Conservation (phyloP, 1,140 invertebrate genomes). For the Linepithema humile region DNA sequence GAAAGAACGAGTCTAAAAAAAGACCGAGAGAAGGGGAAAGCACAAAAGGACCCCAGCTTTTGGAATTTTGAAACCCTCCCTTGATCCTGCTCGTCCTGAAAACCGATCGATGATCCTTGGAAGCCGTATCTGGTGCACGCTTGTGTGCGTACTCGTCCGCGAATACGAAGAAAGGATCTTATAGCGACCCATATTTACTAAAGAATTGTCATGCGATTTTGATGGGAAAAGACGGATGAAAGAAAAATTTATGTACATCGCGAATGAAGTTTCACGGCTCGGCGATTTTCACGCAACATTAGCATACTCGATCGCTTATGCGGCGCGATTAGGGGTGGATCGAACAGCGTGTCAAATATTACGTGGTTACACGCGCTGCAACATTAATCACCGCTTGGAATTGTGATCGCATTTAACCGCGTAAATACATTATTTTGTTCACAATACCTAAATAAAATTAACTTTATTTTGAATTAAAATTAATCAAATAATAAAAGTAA, state of each 20-base stretch:
- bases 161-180: no score
- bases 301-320: constrained; percentile 67
- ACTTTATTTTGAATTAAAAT: no score
- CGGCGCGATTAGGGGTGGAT: constrained; percentile 55
- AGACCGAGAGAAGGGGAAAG: not conserved
- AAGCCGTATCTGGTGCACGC: constrained; percentile 3
- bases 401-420: not conserved
- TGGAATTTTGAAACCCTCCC: constrained; percentile 71
- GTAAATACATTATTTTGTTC: not conserved
- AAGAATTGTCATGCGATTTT: not conserved
- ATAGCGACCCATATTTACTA: not conserved
- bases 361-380: not conserved
- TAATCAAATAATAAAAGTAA: not conserved
- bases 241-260: not conserved
- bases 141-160: not conserved
- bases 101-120: constrained; percentile 62
- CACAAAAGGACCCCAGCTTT: constrained; percentile 66
- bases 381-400: constrained; percentile 11
- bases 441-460: no score
- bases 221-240: not conserved
- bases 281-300: constrained; percentile 65
- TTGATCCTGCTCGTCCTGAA: not conserved
- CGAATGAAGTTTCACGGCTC: constrained; percentile 40
- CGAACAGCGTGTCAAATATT: constrained; percentile 33
- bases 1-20: constrained; percentile 58